Base-by-base conservation (phyloP, 2,113 vertebrate species). In the Tricholaema leucomelas region DNA sequence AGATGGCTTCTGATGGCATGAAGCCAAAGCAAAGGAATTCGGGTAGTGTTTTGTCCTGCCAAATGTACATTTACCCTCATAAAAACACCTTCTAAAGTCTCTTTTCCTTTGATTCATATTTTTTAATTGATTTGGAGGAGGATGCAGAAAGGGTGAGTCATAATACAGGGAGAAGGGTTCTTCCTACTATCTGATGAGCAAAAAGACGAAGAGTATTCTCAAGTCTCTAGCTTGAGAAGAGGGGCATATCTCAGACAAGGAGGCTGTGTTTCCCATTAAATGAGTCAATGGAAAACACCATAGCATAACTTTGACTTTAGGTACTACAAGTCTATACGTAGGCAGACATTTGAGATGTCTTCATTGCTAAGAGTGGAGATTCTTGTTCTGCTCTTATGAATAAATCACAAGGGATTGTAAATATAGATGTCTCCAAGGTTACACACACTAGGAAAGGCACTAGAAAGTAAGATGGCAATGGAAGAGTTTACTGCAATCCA, bases 321-420 rank as follows among this genome's bases (percentile, higher is more conserved):
- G n/a, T 84, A 63, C 54, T 72, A 54, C 48, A 44, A 38, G 7
- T 79, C 71, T 65, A 15, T 73, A 36, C 17, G 38, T 6, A 75
- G 87, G 36, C 63, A 85, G 78, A 75, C 35, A 44, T 87, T 69
- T 35, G 31, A 78, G 59, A 91, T 30, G 9, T 63, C 55, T 85
- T 92, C 64, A 42, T 66, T 63, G 50, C 12, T 70, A 52, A 46
- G 40, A 76, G 59, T 54, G 30, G 52, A 82, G 64, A 76, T 75
- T 65, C 66, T 61, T 90, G 28, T 74, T 89, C 66, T 89, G 31
- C 35, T 76, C 36, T 63, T 85, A 78, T 85, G 81, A 94, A 93
- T 94, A 85, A 93, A 87, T 81, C 42, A 90, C 8, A n/a, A 88
- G 54, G 48, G 87, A 31, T 74, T 76, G 72, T 71, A 91, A 93